Percentiles rank a stretch among this genome's conserved stretches.
Evolutionary conservation across 2,797 vertebrate species (phyloP).

Genomic region (Podargus strigoides): DNA sequence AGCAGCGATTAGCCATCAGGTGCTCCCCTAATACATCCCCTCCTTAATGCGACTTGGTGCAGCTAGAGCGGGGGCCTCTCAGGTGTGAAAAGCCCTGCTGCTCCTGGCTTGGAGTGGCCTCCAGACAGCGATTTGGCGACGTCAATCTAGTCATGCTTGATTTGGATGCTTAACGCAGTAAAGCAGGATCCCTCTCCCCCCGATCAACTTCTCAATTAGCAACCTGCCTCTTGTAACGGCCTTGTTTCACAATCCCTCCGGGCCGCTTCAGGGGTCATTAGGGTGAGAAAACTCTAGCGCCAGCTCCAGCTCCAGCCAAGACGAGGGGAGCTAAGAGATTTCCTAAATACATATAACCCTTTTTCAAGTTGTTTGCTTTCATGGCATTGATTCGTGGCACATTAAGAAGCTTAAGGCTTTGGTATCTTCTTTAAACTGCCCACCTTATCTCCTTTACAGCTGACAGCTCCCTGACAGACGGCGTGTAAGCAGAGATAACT

Average conservation of each 20-base stretch:
- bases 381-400: conserved; percentile 73
- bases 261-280: conserved; percentile 70
- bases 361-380: conserved; percentile 75
- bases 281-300: conserved; percentile 69
- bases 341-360: conserved; percentile 62
- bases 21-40: conserved; percentile 64
- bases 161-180: conserved; percentile 79
- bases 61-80: conserved; percentile 75
- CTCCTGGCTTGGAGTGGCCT: conserved; percentile 74
- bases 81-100: conserved; percentile 80
- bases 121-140: conserved; percentile 82
- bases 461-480: conserved; percentile 67
- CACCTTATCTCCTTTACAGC: conserved; percentile 68
- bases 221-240: conserved; percentile 83
- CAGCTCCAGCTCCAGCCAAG: neutral
- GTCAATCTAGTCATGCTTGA: conserved; percentile 85
- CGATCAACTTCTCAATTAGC: conserved; percentile 87
- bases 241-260: conserved; percentile 69
- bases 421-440: conserved; percentile 72
- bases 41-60: conserved; percentile 80
- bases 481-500: conserved; percentile 68
- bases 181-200: conserved; percentile 77
- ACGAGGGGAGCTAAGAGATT: conserved; percentile 19
- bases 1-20: conserved; percentile 26
- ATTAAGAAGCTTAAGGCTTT: conserved; percentile 75